Evolutionary conservation across 2,888 invertebrate genomes (phyloP), one percentile per base, ranked within the genome.

Genomic region (Neoaliturus tenellus): DNA sequence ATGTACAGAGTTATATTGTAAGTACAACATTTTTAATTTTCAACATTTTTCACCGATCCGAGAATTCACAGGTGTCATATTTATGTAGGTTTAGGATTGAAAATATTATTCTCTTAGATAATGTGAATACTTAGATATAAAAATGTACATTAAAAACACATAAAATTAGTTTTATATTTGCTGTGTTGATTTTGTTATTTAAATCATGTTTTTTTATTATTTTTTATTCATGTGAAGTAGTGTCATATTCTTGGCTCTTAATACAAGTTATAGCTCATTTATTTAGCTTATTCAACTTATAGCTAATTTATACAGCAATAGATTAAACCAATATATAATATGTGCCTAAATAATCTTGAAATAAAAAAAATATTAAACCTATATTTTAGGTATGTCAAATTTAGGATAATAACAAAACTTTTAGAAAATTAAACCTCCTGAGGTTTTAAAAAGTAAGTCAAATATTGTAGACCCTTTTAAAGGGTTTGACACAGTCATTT

Each of bases 41-140:
- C 28, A 33, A 78, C 35, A 33, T 28, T 78, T 33, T 31, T 78
- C 35, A 78, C 73, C 48, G 55, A 55, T 78, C 78, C 78, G 25
- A 78, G 78, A 78, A 78, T 78, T 78, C 78, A 78, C 78, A 78
- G 20, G 78, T 78, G 78, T 78, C 51, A 78, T 78, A 78, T 78
- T 78, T 78, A 78, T 78, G 78, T 78, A 78, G 78, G 78, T 78
- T 78, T 78, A 78, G 78, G 55, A 35, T 78, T 78, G 51, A 51
- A n/a, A 78, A 78, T n/a, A 23, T 55, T 55, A 78, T 78, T 78
- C 78, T 78, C 23, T 78, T 78, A 78, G 78, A 35, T 78, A 78
- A 75, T 75, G 75, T 75, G 75, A 75, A 75, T 75, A 75, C 23
- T 75, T 78, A 78, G 78, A 8, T n/a, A 35, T 31, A 33, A 75